Base-by-base conservation (phyloP, 2,797 vertebrate genomes). In the Borostomias antarcticus region DNA sequence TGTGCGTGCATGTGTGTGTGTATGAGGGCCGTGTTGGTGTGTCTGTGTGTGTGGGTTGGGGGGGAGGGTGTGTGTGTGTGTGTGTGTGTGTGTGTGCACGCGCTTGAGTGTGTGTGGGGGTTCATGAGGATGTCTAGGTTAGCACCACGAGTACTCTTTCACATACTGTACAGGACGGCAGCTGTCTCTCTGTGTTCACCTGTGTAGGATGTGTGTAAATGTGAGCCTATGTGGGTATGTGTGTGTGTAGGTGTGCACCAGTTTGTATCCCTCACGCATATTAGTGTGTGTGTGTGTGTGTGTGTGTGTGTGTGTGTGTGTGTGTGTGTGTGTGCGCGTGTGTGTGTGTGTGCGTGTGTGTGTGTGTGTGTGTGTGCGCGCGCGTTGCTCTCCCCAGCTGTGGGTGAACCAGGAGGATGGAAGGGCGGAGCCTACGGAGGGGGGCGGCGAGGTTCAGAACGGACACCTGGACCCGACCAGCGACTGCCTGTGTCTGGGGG, bases 401-500 rank as follows among this genome's bases (percentile, higher is more conserved):
- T 99, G 96, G 97, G 97, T 98, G 73, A 99, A 98, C 89, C 97
- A 98, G 88, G 96, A 99, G 79, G 96, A 99, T 2, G 94, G 94
- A 0, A 94, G 92, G 5, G 94, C 92, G 60, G 97, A 99, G 80
- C 85, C 88, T 4, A 77, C 79, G 1, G 97, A 99, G 90, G 94
- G 96, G 61, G 91, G 94, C 85, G 98, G 95, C 59, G 97, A 98
- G 51, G 94, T 98, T 76, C 96, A 98, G 90, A 99, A 99, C 56
- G 97, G 97, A 62, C 97, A 99, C 81, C 86, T 97, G 88, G 97
- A 93, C 82, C 94, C 96, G 32, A 94, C 92, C 78, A 94, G 95
- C 56, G 96, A 99, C 89, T 99, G 97, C 89, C 92, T 98, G 68
- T 99, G 96, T 82, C 91, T 99, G 71, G 95, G 96, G n/a, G n/a